phyloP scores from a whole-genome alignment of 1,140 invertebrate genomes.

The Aphaenogaster rudis region DNA sequence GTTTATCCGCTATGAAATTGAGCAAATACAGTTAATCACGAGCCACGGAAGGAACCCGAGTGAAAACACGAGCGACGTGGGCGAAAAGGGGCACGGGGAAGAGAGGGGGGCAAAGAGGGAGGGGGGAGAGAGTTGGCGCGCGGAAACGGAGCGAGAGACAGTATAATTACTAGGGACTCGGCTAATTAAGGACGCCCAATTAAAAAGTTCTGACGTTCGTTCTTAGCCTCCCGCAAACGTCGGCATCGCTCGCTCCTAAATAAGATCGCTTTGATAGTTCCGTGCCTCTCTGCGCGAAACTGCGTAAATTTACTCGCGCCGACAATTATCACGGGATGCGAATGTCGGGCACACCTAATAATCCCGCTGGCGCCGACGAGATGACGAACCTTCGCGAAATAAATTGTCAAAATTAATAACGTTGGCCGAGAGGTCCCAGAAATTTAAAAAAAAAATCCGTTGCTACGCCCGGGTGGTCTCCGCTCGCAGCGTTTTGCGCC shows the following conservation, averaged over 20 bases:
- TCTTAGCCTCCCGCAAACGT: constrained; percentile 74
- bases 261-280: constrained; percentile 72
- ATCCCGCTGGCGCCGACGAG: background rate
- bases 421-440: too few species aligned
- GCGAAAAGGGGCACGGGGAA: background rate
- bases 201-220: constrained; percentile 85
- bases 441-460: background rate
- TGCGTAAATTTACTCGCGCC: constrained; percentile 66
- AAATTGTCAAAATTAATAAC: background rate
- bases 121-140: constrained; percentile 19
- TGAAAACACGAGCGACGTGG: constrained; percentile 55
- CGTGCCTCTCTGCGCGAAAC: constrained; percentile 59
- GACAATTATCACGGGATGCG: constrained; percentile 66
- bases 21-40: constrained; percentile 58
- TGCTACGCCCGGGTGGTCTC: background rate
- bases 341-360: constrained; percentile 25
- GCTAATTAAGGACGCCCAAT: constrained; percentile 86
- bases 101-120: background rate
- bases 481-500: background rate
- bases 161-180: constrained; percentile 85
- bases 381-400: background rate
- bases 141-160: constrained; percentile 79
- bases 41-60: constrained; percentile 57
- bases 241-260: constrained; percentile 58
- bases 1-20: constrained; percentile 64